Percentiles rank a stretch among this genome's conserved stretches.
Conservation (phyloP, 2,888 invertebrate species). For the Alentia gelatinosa region DNA sequence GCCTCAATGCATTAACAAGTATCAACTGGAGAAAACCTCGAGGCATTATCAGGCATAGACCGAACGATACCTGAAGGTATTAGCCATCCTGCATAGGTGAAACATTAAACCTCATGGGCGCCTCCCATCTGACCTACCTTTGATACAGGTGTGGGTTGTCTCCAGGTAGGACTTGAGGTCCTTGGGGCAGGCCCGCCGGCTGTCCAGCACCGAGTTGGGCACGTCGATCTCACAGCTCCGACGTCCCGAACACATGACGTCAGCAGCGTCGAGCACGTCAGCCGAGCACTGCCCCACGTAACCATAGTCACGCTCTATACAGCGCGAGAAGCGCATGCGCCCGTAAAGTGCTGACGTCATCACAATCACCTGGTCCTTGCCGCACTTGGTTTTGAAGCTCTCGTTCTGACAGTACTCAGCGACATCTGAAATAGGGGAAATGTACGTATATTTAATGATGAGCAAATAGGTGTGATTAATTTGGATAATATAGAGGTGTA, state of each 20-base stretch:
- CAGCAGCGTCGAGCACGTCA: slow-evolving; percentile 54
- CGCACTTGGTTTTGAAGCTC: slow-evolving; percentile 46
- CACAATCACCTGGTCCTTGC: slow-evolving; percentile 34
- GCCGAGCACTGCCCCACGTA: slow-evolving; percentile 49
- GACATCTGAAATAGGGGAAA: not conserved
- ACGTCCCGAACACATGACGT: slow-evolving; percentile 57
- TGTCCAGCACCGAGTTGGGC: slow-evolving; percentile 54
- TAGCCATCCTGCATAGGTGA: too few relatives aligned
- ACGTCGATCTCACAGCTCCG: slow-evolving; percentile 51
- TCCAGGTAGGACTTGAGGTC: slow-evolving; percentile 59
- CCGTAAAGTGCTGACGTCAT: slow-evolving; percentile 45
- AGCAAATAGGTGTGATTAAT: not conserved
- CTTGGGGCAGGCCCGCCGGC: slow-evolving; percentile 56
- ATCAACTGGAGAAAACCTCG: too few relatives aligned
- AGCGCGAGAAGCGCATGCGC: slow-evolving; percentile 52
- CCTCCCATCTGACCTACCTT: slow-evolving; percentile 47
- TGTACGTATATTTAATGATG: too few relatives aligned
- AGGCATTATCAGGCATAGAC: too few relatives aligned
- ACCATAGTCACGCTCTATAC: slow-evolving; percentile 55
- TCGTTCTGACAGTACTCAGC: slow-evolving; percentile 50
- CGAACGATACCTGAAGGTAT: too few relatives aligned
- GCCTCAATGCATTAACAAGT: too few relatives aligned
- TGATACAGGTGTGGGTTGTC: slow-evolving; percentile 46
- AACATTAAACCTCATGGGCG: too few relatives aligned
- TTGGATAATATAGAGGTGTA: too few relatives aligned